These are phyloP conservation scores for Meda fulgida DNA, from an alignment of 2,797 vertebrate species.

Conservation along the genomic window DNA sequence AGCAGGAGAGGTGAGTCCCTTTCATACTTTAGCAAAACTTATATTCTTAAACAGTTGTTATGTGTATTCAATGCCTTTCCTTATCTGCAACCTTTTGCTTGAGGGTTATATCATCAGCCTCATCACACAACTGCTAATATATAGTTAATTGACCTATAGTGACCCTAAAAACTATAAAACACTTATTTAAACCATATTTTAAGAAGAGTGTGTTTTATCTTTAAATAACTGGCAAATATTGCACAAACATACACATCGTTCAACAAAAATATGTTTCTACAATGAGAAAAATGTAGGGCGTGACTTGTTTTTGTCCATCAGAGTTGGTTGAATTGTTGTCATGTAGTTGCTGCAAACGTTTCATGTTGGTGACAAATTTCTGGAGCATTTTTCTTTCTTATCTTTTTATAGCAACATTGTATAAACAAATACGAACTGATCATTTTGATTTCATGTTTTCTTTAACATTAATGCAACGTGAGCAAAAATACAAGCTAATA, in stretches of 20 bases:
- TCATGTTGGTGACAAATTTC: not conserved
- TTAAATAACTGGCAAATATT: not conserved
- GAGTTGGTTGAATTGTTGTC: not conserved
- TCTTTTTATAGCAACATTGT: not conserved
- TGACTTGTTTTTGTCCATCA: not conserved
- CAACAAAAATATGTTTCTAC: not conserved
- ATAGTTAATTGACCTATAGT: not conserved
- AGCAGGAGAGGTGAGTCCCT: constrained; percentile 82
- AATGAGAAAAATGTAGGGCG: not conserved
- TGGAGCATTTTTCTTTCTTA: not conserved
- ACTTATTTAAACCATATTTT: not conserved
- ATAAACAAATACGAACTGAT: not conserved
- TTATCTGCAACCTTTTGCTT: not conserved
- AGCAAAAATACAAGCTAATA: not conserved
- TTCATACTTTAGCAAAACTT: not conserved
- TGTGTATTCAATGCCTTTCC: not conserved
- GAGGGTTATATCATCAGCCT: not conserved
- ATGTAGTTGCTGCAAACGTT: not conserved
- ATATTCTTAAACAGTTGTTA: not conserved
- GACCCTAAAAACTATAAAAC: not conserved
- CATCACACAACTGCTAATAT: too few relatives aligned
- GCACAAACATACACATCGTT: not conserved
- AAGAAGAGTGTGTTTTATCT: not conserved
- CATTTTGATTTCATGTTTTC: not conserved
- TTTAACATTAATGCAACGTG: not conserved